Conservation (phyloP, 2,888 invertebrate species). For the Linnaemya vulpina region DNA sequence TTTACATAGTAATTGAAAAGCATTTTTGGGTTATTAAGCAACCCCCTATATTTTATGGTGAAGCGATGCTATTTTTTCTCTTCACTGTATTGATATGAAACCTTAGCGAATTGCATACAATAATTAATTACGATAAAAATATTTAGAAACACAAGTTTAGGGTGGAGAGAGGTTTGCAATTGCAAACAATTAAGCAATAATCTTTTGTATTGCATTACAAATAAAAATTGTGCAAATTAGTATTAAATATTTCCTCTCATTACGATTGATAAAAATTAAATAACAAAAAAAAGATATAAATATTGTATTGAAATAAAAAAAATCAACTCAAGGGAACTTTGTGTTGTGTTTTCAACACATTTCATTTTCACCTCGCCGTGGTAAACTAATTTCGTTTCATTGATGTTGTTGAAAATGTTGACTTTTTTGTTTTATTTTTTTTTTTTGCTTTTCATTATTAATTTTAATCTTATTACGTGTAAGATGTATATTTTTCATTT, state of each 20-base stretch:
- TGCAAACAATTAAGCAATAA: constrained; percentile 37
- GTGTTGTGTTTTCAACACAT: constrained; percentile 15
- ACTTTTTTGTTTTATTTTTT: not conserved
- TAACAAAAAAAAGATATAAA: not conserved
- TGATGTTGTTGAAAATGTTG: constrained; percentile 27
- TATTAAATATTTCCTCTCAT: constrained; percentile 22
- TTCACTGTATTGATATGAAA: not conserved
- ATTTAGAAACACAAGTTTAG: not conserved
- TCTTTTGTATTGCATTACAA: constrained; percentile 16
- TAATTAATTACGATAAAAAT: not conserved
- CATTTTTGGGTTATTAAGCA: no score
- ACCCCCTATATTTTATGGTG: no score
- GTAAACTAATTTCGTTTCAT: constrained; percentile 9
- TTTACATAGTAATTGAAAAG: no score
- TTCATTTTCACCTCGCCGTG: constrained; percentile 36
- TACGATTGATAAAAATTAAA: not conserved
- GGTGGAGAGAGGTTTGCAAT: constrained; percentile 14
- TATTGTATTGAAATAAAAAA: no score
- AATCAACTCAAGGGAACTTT: constrained; percentile 12
- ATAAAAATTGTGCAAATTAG: not conserved
- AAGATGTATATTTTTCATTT: not conserved
- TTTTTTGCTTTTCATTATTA: not conserved
- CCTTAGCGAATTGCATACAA: not conserved
- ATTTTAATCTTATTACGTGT: constrained; percentile 27
- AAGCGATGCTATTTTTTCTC: no score